Conservation (phyloP, 2,888 invertebrate genomes). For the Chloroclystis v-ata region DNA sequence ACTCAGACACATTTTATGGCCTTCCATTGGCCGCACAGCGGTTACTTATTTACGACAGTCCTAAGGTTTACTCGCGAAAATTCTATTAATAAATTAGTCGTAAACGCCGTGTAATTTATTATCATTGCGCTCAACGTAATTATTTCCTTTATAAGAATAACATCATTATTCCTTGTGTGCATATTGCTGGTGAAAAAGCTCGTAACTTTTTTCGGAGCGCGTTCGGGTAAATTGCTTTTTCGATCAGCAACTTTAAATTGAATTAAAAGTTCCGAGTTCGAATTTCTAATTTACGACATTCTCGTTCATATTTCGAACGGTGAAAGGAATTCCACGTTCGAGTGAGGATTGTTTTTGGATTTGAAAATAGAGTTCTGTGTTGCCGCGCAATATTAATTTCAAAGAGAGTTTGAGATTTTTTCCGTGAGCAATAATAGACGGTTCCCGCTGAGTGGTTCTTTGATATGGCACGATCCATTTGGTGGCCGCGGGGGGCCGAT, state of each 20-base stretch:
- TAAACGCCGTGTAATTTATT: constrained; percentile 71
- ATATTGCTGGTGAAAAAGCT: constrained; percentile 31
- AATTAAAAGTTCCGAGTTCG: constrained; percentile 27
- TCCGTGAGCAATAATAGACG: constrained; percentile 41
- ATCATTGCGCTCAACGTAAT: constrained; percentile 65
- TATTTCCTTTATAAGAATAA: constrained; percentile 74
- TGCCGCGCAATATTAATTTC: constrained; percentile 37
- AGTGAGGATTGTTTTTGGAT: constrained; percentile 8
- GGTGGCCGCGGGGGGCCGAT: constrained; percentile 55
- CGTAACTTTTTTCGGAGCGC: constrained; percentile 27
- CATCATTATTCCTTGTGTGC: constrained; percentile 51
- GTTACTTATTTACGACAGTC: constrained; percentile 72
- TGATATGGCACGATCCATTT: constrained; percentile 51
- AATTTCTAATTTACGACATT: constrained; percentile 28
- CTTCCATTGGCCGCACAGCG: constrained; percentile 63
- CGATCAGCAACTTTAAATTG: constrained; percentile 30
- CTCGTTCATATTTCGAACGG: constrained; percentile 24
- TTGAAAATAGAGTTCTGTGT: constrained; percentile 14
- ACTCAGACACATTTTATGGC: constrained; percentile 65
- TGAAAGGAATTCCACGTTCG: constrained; percentile 4
- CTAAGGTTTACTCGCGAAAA: constrained; percentile 74
- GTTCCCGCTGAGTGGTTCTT: constrained; percentile 55
- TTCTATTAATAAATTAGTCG: constrained; percentile 78
- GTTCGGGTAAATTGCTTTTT: constrained; percentile 29
- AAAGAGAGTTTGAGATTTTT: constrained; percentile 49